phyloP scores from a whole-genome alignment of 2,113 vertebrate species.

The Seriola dumerili region DNA sequence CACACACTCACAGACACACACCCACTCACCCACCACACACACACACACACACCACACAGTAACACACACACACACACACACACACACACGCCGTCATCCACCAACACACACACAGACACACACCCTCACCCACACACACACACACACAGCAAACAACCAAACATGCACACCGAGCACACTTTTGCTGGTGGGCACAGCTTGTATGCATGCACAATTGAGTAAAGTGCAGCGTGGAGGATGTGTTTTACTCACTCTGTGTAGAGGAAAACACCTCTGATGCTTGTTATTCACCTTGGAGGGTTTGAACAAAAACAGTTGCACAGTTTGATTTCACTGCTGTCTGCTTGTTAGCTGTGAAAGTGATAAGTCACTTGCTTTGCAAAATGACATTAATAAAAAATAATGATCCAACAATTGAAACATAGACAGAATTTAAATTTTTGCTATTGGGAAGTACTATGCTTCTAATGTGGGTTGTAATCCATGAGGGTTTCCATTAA shows the following conservation, averaged over 20 bases:
- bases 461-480: neutral
- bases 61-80: too few relatives aligned
- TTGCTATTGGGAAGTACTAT: neutral
- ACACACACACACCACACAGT: too few relatives aligned
- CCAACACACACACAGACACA: too few relatives aligned
- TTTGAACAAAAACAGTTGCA: slow-evolving; percentile 55
- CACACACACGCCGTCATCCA: too few relatives aligned
- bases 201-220: slow-evolving; percentile 33
- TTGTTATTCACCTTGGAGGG: slow-evolving; percentile 50
- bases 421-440: neutral
- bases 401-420: neutral
- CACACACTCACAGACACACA: neutral
- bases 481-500: neutral
- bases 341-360: neutral
- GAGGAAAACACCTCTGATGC: slow-evolving; percentile 69
- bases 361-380: slow-evolving; percentile 1
- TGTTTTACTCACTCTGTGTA: slow-evolving; percentile 59
- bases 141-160: too few relatives aligned
- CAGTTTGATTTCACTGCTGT: slow-evolving; percentile 21
- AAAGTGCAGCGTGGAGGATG: slow-evolving; percentile 55
- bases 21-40: neutral
- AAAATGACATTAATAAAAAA: neutral
- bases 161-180: neutral
- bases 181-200: slow-evolving; percentile 1
- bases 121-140: too few relatives aligned